These are phyloP conservation scores for Eurytoma adleriae DNA, from an alignment of 2,888 invertebrate genomes.

Conservation along the genomic window DNA sequence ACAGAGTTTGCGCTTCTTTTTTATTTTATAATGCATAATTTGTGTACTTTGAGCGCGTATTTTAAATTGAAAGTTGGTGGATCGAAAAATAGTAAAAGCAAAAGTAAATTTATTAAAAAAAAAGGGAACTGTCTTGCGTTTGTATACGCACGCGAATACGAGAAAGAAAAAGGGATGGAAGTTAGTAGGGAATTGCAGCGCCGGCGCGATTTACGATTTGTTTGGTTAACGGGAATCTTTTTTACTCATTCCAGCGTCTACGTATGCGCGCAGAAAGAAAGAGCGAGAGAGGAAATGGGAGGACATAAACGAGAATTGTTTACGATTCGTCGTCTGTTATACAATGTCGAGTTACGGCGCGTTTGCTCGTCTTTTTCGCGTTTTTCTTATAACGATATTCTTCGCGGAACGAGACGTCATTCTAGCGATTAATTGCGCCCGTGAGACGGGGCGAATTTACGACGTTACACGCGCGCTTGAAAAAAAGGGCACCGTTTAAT, in stretches of 20 bases:
- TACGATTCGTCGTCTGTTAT: constrained; percentile 39
- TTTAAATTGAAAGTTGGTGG: background rate
- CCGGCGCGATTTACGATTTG: constrained; percentile 14
- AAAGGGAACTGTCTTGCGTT: background rate
- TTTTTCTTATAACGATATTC: background rate
- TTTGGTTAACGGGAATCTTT: constrained; percentile 40
- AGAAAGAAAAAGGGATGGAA: background rate
- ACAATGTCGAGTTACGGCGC: constrained; percentile 33
- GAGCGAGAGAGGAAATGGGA: constrained; percentile 23
- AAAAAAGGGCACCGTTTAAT: background rate
- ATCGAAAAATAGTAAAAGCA: background rate
- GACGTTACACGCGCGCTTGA: background rate
- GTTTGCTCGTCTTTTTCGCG: constrained; percentile 6
- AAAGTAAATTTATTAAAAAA: background rate
- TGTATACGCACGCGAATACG: background rate
- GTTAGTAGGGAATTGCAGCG: constrained; percentile 1
- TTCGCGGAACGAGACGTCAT: constrained; percentile 17
- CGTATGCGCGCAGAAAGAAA: background rate
- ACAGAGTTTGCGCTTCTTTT: too few relatives aligned
- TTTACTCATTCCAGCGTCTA: background rate
- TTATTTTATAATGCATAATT: too few relatives aligned
- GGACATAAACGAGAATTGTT: constrained; percentile 39
- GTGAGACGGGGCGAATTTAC: background rate
- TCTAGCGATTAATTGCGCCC: constrained; percentile 25
- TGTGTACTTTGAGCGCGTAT: too few relatives aligned